phyloP scores from a whole-genome alignment of 1,140 invertebrate species.

The Eubasilissa regina region DNA sequence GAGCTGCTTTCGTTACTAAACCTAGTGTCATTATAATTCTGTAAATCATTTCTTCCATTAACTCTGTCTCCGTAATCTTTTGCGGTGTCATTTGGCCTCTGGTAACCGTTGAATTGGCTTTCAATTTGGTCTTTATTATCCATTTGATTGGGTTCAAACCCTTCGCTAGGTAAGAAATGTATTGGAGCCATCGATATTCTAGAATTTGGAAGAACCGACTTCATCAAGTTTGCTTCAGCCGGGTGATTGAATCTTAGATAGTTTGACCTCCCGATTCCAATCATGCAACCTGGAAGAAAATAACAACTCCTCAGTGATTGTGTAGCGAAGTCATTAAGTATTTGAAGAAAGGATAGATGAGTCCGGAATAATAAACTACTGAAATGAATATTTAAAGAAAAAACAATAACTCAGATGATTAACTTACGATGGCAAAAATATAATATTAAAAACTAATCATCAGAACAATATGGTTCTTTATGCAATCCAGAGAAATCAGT shows the following conservation, averaged over 20 bases:
- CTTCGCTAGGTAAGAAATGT: conserved; percentile 71
- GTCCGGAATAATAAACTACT: no score
- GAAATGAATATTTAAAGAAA: no score
- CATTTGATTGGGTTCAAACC: not conserved
- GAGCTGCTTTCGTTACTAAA: conserved; percentile 52
- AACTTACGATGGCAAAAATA: no score
- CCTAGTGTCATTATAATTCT: conserved; percentile 20
- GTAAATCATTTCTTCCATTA: not conserved
- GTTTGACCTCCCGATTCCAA: conserved; percentile 89
- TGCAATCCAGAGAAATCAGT: no score
- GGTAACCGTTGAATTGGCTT: not conserved
- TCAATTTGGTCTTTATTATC: conserved; percentile 27
- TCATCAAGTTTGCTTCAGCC: conserved; percentile 87
- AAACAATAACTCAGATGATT: no score
- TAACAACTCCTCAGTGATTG: not conserved
- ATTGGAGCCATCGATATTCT: conserved; percentile 85
- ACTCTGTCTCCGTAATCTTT: conserved; percentile 21
- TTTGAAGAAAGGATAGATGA: no score
- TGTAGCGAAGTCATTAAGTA: no score
- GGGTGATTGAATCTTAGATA: conserved; percentile 94
- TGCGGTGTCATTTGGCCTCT: not conserved
- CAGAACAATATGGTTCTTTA: no score
- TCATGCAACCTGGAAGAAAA: conserved; percentile 75
- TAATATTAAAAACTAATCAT: no score
- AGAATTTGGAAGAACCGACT: conserved; percentile 82